Evolutionary conservation across 2,797 vertebrate genomes (phyloP).

Genomic region (Fratercula arctica): DNA sequence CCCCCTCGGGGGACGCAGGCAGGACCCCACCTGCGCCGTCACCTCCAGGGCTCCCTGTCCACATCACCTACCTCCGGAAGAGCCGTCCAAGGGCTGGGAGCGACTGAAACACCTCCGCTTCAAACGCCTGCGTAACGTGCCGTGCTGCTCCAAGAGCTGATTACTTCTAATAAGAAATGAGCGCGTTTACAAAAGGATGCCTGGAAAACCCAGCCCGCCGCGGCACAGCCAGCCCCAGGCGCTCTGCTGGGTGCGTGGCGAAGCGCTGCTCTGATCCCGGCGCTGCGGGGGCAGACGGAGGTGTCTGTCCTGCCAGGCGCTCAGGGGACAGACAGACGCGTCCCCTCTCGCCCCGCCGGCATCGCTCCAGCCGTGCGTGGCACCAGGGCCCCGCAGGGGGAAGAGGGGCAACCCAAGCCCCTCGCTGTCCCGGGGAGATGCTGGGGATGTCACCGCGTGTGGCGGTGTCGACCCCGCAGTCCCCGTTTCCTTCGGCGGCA

Average conservation of each 20-base stretch:
- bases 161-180: not conserved
- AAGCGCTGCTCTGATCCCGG: not conserved
- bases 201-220: not conserved
- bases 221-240: not conserved
- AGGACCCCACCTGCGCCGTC: not conserved
- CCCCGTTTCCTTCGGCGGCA: not conserved
- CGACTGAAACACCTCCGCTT: not conserved
- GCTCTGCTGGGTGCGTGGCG: accelerated
- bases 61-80: not conserved
- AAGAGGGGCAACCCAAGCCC: not conserved
- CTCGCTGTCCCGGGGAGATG: not conserved
- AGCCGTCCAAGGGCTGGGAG: not conserved
- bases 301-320: not conserved
- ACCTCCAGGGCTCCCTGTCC: accelerated
- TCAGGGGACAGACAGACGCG: not conserved
- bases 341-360: not conserved
- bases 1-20: accelerated
- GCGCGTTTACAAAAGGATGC: accelerated
- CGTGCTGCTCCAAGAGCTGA: not conserved
- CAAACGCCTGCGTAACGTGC: accelerated
- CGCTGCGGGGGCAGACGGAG: not conserved
- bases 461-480: accelerated
- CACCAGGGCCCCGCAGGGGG: not conserved
- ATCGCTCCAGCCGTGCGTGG: not conserved
- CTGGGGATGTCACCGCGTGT: accelerated